Conservation (phyloP, 1,140 invertebrate species). For the Hylaeus volcanicus region DNA sequence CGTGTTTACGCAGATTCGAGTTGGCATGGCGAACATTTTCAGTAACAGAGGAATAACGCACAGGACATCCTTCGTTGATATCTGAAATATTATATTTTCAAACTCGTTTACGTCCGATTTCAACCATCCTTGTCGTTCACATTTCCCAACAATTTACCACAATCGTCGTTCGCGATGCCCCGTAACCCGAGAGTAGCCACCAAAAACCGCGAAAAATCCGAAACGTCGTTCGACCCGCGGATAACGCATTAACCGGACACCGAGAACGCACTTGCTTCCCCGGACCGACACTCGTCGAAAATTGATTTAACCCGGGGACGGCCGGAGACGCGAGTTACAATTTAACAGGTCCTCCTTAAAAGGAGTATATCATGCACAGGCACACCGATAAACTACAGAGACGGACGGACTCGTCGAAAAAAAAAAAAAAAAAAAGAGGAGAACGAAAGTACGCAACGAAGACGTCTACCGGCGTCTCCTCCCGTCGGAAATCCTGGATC, state of each 20-base stretch:
- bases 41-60: neutral
- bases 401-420: too few species aligned
- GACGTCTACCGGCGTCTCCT: constrained; percentile 61
- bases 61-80: too few species aligned
- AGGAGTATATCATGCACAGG: constrained; percentile 28
- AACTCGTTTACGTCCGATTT: too few species aligned
- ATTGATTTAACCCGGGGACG: constrained; percentile 4
- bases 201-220: too few species aligned
- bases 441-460: constrained; percentile 41
- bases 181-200: too few species aligned
- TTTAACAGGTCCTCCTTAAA: constrained; percentile 39
- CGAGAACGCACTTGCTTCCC: constrained; percentile 16
- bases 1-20: neutral
- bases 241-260: neutral
- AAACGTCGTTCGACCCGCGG: neutral
- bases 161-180: neutral
- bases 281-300: constrained; percentile 4
- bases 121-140: too few species aligned
- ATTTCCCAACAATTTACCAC: too few species aligned
- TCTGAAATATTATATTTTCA: too few species aligned
- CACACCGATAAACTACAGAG: constrained; percentile 32
- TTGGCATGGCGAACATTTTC: neutral
- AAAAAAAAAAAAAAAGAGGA: neutral
- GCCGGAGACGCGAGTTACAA: constrained; percentile 20
- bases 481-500: constrained; percentile 76